Conservation (phyloP, 1,140 invertebrate species). For the Pseudomyrmex gracilis region DNA sequence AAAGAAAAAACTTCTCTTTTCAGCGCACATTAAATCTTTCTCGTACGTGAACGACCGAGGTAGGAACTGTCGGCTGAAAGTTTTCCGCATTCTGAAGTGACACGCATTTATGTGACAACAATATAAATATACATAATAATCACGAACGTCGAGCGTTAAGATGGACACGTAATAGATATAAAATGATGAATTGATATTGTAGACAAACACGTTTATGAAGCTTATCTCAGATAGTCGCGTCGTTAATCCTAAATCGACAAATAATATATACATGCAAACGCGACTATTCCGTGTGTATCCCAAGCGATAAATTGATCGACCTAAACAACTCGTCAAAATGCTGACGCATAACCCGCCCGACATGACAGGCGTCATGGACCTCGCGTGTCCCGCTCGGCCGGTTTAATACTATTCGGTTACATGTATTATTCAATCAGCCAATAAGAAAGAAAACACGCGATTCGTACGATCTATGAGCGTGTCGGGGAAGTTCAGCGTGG, state of each 20-base stretch:
- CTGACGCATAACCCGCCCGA: constrained; percentile 72
- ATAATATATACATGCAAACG: constrained; percentile 10
- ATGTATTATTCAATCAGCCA: constrained; percentile 76
- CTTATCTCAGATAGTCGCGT: constrained; percentile 57
- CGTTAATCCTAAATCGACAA: constrained; percentile 64
- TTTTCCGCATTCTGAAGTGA: not conserved
- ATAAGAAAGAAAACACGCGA: constrained; percentile 74
- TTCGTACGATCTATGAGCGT: constrained; percentile 52
- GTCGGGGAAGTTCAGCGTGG: constrained; percentile 12
- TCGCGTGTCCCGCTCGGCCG: constrained; percentile 71
- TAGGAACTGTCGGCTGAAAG: not conserved
- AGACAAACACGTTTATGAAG: constrained; percentile 54
- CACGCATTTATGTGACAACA: not conserved
- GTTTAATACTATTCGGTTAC: constrained; percentile 74
- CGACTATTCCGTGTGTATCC: constrained; percentile 21
- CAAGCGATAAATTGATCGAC: constrained; percentile 69
- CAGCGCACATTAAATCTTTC: not conserved
- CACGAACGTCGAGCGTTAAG: not conserved
- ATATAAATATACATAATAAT: constrained; percentile 38
- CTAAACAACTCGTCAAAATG: constrained; percentile 76
- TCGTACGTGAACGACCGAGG: not conserved
- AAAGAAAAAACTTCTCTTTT: too few relatives aligned
- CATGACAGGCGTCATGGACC: constrained; percentile 74
- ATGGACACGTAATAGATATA: constrained; percentile 28
- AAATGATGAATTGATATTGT: constrained; percentile 52